Evolutionary conservation across 2,797 vertebrate species (phyloP).

Genomic region (Falco peregrinus): DNA sequence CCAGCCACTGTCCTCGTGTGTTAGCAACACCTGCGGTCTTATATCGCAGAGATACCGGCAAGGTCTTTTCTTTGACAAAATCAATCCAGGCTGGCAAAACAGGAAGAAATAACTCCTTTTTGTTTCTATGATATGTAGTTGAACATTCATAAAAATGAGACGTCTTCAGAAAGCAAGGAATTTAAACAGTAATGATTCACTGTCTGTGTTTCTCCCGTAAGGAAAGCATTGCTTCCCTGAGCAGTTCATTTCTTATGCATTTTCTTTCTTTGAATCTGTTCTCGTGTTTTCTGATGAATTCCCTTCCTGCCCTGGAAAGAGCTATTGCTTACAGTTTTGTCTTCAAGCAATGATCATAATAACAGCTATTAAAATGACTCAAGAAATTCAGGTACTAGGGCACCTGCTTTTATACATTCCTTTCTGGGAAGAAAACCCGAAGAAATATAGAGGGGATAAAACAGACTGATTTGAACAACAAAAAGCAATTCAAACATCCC

Average conservation of each 20-base stretch:
- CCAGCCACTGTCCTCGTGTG: neutral
- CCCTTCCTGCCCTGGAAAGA: neutral
- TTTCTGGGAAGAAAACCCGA: neutral
- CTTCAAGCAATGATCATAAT: conserved; percentile 1
- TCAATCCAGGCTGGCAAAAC: neutral
- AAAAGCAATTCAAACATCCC: neutral
- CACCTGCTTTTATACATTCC: neutral
- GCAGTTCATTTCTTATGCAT: neutral
- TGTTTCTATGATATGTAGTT: neutral
- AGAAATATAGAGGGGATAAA: neutral
- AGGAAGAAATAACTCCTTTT: neutral
- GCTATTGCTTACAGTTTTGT: neutral
- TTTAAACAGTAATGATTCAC: neutral
- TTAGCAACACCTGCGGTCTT: neutral
- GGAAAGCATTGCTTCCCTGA: neutral
- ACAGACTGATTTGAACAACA: neutral
- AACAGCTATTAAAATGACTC: conserved; percentile 32
- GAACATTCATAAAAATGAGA: neutral
- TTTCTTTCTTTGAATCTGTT: conserved; percentile 20
- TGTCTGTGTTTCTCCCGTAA: neutral
- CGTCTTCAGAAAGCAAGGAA: neutral
- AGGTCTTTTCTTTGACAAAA: neutral
- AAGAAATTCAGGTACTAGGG: neutral
- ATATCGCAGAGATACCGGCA: neutral
- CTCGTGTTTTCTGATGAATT: conserved; percentile 27